A percentile compares a stretch with the other conserved stretches of the same genome.
These are phyloP conservation scores for Listronotus oregonensis DNA, from an alignment of 1,140 invertebrate species.

Conservation along the genomic window DNA sequence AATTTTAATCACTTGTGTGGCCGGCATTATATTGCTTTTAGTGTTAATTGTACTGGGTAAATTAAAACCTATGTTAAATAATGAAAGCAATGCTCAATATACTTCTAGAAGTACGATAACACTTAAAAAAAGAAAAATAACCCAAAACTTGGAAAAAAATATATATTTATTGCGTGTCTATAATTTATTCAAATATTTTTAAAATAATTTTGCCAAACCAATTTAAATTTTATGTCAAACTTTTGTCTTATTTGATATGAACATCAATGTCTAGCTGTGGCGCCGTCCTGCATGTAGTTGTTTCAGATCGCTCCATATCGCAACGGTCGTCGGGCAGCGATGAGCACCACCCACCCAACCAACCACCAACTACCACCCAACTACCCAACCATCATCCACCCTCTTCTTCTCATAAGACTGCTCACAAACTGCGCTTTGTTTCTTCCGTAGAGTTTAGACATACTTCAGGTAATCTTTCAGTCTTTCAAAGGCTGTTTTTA, in stretches of 20 bases:
- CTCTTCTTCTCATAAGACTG: constrained; percentile 61
- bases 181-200: too few relatives aligned
- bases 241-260: neutral
- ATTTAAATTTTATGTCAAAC: too few relatives aligned
- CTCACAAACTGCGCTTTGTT: constrained; percentile 77
- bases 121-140: too few relatives aligned
- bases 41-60: too few relatives aligned
- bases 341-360: constrained; percentile 62
- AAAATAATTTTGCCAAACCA: too few relatives aligned
- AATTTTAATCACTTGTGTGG: too few relatives aligned
- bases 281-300: constrained; percentile 49
- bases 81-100: too few relatives aligned
- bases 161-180: too few relatives aligned
- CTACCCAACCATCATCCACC: constrained; percentile 60
- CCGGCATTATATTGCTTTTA: too few relatives aligned
- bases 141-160: too few relatives aligned
- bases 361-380: constrained; percentile 48
- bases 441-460: constrained; percentile 75
- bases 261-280: constrained; percentile 22
- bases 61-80: too few relatives aligned
- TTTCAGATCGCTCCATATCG: constrained; percentile 64
- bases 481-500: neutral
- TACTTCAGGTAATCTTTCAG: constrained; percentile 66
- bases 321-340: constrained; percentile 62
- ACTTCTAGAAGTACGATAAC: too few relatives aligned